Conservation (phyloP, 2,888 invertebrate genomes). For the Drosophila kuntzei region DNA sequence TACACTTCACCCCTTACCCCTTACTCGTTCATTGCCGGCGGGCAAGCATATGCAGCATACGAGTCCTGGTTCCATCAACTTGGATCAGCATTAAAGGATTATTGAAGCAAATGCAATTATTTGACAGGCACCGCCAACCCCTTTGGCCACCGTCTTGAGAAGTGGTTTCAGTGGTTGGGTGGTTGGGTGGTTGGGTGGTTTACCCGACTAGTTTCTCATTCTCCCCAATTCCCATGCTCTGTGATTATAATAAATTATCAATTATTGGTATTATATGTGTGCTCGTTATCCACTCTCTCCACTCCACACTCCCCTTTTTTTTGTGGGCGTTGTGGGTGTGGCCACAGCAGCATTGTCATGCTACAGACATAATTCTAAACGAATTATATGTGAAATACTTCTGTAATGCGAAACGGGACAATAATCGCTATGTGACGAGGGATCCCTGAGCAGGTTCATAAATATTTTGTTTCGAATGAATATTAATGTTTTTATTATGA, state of each 20-base stretch:
- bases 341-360: slow-evolving; percentile 58
- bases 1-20: background rate
- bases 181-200: slow-evolving; percentile 9
- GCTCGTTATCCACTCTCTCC: slow-evolving; percentile 17
- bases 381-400: slow-evolving; percentile 65
- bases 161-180: slow-evolving; percentile 26
- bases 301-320: no score
- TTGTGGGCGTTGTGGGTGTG: slow-evolving; percentile 52
- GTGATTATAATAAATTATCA: slow-evolving; percentile 81
- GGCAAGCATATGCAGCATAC: slow-evolving; percentile 51
- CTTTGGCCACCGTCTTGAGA: slow-evolving; percentile 53
- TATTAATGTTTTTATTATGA: slow-evolving; percentile 45
- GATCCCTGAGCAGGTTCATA: slow-evolving; percentile 32
- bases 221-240: slow-evolving; percentile 42
- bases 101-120: slow-evolving; percentile 85
- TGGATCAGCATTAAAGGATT: slow-evolving; percentile 85
- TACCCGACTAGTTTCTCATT: slow-evolving; percentile 32
- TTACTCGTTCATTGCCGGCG: slow-evolving; percentile 19
- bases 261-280: slow-evolving; percentile 74
- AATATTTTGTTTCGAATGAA: slow-evolving; percentile 42
- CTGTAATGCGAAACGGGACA: slow-evolving; percentile 40
- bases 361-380: slow-evolving; percentile 73
- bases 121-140: slow-evolving; percentile 71
- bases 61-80: slow-evolving; percentile 75
- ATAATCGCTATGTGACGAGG: slow-evolving; percentile 18